phyloP scores from a whole-genome alignment of 2,797 vertebrate species.

The Malacoraja senta region DNA sequence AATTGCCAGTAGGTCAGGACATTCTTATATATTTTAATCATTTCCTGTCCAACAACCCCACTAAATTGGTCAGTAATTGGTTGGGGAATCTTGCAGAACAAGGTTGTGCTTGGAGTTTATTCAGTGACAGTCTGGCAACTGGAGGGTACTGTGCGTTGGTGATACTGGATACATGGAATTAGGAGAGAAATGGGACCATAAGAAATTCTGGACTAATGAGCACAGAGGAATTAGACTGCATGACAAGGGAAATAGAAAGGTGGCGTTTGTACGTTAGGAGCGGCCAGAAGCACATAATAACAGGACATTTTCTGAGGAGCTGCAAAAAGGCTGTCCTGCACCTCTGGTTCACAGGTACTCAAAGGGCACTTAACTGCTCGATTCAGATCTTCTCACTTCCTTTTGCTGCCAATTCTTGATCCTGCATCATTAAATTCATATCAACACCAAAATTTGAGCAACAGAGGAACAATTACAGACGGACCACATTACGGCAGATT shows the following conservation, averaged over 20 bases:
- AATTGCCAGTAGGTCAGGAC: not conserved
- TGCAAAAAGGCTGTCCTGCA: not conserved
- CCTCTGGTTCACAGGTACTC: not conserved
- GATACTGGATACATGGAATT: not conserved
- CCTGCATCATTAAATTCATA: not conserved
- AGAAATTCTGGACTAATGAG: not conserved
- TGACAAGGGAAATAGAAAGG: not conserved
- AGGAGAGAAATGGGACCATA: not conserved
- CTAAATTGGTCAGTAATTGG: not conserved
- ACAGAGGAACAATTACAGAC: not conserved
- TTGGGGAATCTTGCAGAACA: not conserved
- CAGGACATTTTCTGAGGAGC: not conserved
- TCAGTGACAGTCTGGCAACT: not conserved
- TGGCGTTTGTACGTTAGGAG: not conserved
- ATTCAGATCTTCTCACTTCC: not conserved
- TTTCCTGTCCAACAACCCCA: not conserved
- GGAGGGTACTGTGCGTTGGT: not conserved
- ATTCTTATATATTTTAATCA: not conserved
- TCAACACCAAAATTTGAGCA: not conserved
- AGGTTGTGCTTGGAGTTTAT: not conserved
- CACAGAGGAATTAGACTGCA: not conserved
- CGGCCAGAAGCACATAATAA: not conserved
- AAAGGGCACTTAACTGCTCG: not conserved
- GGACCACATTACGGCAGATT: no score
- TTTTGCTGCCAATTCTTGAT: not conserved